These are phyloP conservation scores for Theristus sp. DNA, from an alignment of 2,888 invertebrate species.

Conservation along the genomic window DNA sequence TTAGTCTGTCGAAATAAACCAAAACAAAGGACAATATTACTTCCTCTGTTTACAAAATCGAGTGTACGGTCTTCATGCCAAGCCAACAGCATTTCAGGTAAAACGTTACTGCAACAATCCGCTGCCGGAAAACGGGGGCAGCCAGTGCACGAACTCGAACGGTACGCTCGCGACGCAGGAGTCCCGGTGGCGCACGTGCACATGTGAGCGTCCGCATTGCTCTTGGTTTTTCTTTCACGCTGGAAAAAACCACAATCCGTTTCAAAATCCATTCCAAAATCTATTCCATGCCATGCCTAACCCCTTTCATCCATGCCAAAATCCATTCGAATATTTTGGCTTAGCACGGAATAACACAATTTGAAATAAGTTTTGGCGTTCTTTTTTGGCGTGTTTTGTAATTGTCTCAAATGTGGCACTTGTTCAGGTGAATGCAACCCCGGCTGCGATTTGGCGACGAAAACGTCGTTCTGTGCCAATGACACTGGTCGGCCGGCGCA, in stretches of 20 bases:
- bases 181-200: slow-evolving; percentile 1
- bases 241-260: too few relatives aligned
- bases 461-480: slow-evolving; percentile 4
- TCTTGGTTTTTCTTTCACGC: not conserved
- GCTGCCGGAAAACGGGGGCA: slow-evolving; percentile 1
- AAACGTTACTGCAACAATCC: slow-evolving; percentile 8
- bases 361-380: too few relatives aligned
- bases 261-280: not conserved
- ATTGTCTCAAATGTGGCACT: too few relatives aligned
- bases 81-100: too few relatives aligned
- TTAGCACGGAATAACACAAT: too few relatives aligned
- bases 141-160: not conserved
- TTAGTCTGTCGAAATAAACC: too few relatives aligned
- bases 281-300: not conserved
- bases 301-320: too few relatives aligned
- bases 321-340: too few relatives aligned
- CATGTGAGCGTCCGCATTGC: not conserved
- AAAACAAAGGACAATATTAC: too few relatives aligned
- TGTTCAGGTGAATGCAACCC: not conserved
- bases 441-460: not conserved
- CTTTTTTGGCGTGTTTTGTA: too few relatives aligned
- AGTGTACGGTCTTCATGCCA: too few relatives aligned
- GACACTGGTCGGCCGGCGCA: slow-evolving; percentile 4
- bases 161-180: not conserved
- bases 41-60: too few relatives aligned